phyloP scores from a whole-genome alignment of 2,797 vertebrate genomes.

The Hozukius guyotensis region DNA sequence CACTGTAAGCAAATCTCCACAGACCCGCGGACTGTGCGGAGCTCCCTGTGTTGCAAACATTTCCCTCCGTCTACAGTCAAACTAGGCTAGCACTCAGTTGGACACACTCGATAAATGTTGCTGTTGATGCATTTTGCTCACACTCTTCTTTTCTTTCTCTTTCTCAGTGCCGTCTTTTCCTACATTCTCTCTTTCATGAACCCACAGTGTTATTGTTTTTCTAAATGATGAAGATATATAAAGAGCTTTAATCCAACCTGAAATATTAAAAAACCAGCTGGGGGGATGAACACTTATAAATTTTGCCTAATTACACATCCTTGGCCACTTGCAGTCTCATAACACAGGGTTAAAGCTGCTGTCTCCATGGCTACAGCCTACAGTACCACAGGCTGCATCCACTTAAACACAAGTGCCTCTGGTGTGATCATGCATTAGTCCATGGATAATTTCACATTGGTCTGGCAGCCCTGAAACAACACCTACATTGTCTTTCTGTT shows the following conservation, averaged over 20 bases:
- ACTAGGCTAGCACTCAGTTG: constrained; percentile 69
- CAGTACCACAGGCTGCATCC: constrained; percentile 55
- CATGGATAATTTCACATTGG: constrained; percentile 69
- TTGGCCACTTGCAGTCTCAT: constrained; percentile 52
- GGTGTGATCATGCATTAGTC: constrained; percentile 73
- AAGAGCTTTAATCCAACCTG: constrained; percentile 32
- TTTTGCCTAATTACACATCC: constrained; percentile 59
- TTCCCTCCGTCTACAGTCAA: constrained; percentile 52
- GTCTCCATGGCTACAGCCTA: constrained; percentile 80
- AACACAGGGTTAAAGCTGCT: constrained; percentile 65
- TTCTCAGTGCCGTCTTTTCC: not conserved
- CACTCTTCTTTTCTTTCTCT: constrained; percentile 15
- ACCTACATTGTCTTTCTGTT: constrained; percentile 60
- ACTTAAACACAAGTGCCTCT: constrained; percentile 70
- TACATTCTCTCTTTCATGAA: not conserved
- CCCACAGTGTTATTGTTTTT: not conserved
- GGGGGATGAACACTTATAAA: constrained; percentile 30
- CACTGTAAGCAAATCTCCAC: constrained; percentile 77
- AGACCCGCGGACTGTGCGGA: constrained; percentile 61
- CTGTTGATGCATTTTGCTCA: constrained; percentile 43
- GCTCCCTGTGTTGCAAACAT: constrained; percentile 54
- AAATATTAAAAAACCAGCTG: constrained; percentile 26
- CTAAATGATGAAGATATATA: constrained; percentile 9
- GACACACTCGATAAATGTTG: constrained; percentile 67
- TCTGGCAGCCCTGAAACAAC: constrained; percentile 57